Evolutionary conservation across 2,888 invertebrate species (phyloP).

Genomic region (Apamea anceps): DNA sequence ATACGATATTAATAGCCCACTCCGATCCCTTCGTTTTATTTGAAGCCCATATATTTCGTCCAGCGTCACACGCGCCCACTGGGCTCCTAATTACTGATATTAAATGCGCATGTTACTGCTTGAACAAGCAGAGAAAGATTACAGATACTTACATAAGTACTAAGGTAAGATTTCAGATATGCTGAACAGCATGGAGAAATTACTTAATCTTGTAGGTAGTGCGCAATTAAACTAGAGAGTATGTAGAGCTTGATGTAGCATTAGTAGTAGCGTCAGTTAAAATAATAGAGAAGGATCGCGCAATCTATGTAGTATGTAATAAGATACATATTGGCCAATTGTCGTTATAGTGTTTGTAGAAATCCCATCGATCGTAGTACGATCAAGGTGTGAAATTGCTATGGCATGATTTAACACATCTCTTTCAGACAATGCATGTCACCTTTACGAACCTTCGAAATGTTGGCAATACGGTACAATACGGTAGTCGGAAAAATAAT

Average conservation of each 20-base stretch:
- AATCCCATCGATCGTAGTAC: not conserved
- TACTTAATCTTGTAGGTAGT: not conserved
- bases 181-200: not conserved
- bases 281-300: not conserved
- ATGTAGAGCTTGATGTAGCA: not conserved
- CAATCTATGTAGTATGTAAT: not conserved
- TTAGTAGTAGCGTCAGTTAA: not conserved
- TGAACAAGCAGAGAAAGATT: constrained; percentile 26
- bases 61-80: constrained; percentile 10
- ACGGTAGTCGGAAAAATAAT: not conserved
- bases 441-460: not conserved
- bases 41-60: constrained; percentile 3
- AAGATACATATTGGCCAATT: not conserved
- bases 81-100: constrained; percentile 39
- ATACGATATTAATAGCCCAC: constrained; percentile 17
- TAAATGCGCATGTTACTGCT: constrained; percentile 34
- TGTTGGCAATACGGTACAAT: not conserved
- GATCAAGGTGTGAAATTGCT: not conserved
- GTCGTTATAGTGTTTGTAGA: not conserved
- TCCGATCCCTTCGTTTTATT: not conserved
- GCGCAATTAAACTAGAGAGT: not conserved
- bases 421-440: not conserved
- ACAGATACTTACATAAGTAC: constrained; percentile 17
- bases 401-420: not conserved
- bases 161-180: constrained; percentile 34